Evolutionary conservation across 2,888 invertebrate genomes (phyloP).

Genomic region (Stenolophus ochropezus): DNA sequence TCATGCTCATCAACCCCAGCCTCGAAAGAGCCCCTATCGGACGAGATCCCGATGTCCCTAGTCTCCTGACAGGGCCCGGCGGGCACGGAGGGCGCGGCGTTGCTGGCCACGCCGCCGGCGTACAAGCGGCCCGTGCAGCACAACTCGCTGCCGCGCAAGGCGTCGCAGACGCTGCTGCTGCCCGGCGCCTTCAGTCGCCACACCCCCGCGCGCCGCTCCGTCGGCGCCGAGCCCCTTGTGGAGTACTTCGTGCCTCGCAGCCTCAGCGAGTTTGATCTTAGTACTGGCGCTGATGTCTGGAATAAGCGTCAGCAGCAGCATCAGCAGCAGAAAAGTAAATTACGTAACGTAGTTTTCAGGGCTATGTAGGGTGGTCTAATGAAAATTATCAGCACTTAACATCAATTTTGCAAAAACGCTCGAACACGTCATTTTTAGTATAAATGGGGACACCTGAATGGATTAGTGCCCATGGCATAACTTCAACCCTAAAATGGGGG

Average conservation of each 20-base stretch:
- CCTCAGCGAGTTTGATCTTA: constrained; percentile 87
- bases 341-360: no score
- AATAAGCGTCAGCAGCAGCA: no score
- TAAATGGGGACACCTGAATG: no score
- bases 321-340: constrained; percentile 67
- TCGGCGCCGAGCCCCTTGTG: constrained; percentile 66
- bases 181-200: constrained; percentile 80
- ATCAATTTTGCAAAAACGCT: no score
- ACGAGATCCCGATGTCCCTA: constrained; percentile 73
- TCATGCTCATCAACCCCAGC: constrained; percentile 42
- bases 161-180: not conserved
- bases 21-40: constrained; percentile 66
- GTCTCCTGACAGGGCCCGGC: constrained; percentile 73
- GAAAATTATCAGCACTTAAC: no score
- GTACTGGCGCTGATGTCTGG: constrained; percentile 71
- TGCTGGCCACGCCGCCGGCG: constrained; percentile 70
- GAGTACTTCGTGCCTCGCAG: constrained; percentile 91
- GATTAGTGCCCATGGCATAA: no score
- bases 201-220: constrained; percentile 80
- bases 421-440: no score
- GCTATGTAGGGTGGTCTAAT: no score
- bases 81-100: constrained; percentile 73
- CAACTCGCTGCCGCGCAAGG: constrained; percentile 71
- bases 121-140: constrained; percentile 71
- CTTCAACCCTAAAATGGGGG: no score